Percentiles rank a stretch among this genome's conserved stretches.
Evolutionary conservation across 2,113 vertebrate species (phyloP).

Genomic region (Aspiorhynchus laticeps): DNA sequence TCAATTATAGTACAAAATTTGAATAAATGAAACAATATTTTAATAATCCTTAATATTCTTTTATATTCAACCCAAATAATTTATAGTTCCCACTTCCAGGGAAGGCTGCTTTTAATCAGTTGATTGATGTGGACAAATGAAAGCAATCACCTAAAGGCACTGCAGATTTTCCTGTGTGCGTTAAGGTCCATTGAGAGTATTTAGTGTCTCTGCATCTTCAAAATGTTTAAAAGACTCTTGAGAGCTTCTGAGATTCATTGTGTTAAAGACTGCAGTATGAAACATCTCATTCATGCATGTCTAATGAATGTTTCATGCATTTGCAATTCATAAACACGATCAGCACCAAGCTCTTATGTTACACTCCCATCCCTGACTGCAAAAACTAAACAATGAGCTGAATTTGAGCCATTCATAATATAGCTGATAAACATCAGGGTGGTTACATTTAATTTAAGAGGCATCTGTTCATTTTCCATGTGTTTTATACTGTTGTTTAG

Average conservation of each 20-base stretch:
- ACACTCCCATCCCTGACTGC: constrained; percentile 5
- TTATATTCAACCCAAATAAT: neutral
- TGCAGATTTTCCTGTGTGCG: neutral
- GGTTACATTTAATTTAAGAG: constrained; percentile 23
- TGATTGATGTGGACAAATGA: neutral
- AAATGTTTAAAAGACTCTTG: neutral
- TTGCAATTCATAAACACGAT: constrained; percentile 37
- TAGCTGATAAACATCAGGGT: constrained; percentile 44
- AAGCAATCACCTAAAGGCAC: neutral
- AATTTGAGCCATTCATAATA: constrained; percentile 44
- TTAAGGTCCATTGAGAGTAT: neutral
- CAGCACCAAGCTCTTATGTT: constrained; percentile 34
- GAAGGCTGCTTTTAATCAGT: neutral
- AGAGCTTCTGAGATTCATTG: constrained; percentile 1
- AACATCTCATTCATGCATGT: neutral
- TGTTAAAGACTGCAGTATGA: constrained; percentile 13
- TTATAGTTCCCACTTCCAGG: neutral
- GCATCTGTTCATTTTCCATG: constrained; percentile 44
- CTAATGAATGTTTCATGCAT: constrained; percentile 5
- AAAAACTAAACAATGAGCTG: constrained; percentile 49
- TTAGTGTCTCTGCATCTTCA: neutral
- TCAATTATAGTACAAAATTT: neutral
- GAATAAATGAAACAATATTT: neutral
- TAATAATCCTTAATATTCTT: neutral
- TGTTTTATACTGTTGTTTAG: constrained; percentile 19